phyloP scores from a whole-genome alignment of 2,888 invertebrate genomes.

The Anticlea derivata region DNA sequence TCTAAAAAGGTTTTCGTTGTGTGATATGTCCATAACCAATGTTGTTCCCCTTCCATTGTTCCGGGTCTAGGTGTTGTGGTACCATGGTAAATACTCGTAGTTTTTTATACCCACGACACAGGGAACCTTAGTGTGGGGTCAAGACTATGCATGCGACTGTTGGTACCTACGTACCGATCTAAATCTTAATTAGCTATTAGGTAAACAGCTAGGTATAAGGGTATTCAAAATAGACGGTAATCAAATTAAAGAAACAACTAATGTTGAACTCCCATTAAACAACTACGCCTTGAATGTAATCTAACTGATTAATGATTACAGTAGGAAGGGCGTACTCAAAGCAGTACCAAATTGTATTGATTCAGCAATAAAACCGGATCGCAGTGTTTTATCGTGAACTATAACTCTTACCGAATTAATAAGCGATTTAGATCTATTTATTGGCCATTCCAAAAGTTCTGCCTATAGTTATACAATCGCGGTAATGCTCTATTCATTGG shows the following conservation, averaged over 20 bases:
- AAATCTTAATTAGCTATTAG: too few relatives aligned
- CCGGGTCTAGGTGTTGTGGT: too few relatives aligned
- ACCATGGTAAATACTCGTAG: too few relatives aligned
- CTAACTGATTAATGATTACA: slow-evolving; percentile 14
- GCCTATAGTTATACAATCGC: too few relatives aligned
- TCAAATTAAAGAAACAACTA: background rate
- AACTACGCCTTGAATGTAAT: slow-evolving; percentile 5
- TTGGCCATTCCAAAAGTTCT: slow-evolving; percentile 49
- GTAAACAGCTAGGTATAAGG: too few relatives aligned
- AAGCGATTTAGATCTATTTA: slow-evolving; percentile 64
- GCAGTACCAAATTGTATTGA: slow-evolving; percentile 49
- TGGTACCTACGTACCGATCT: too few relatives aligned
- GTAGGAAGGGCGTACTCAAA: background rate
- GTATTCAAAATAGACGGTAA: background rate
- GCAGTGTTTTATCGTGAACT: slow-evolving; percentile 61
- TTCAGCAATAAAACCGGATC: slow-evolving; percentile 58
- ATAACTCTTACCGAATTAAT: slow-evolving; percentile 70
- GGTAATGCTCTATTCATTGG: too few relatives aligned
- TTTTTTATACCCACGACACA: too few relatives aligned
- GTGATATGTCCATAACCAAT: too few relatives aligned
- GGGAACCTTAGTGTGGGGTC: too few relatives aligned
- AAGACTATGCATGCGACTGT: too few relatives aligned
- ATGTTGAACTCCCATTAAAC: slow-evolving; percentile 1
- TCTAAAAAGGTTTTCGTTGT: background rate
- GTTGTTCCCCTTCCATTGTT: too few relatives aligned